Percentiles rank a stretch among this genome's conserved stretches.
Evolutionary conservation across 2,113 vertebrate genomes (phyloP).

Genomic region (Monopterus albus): DNA sequence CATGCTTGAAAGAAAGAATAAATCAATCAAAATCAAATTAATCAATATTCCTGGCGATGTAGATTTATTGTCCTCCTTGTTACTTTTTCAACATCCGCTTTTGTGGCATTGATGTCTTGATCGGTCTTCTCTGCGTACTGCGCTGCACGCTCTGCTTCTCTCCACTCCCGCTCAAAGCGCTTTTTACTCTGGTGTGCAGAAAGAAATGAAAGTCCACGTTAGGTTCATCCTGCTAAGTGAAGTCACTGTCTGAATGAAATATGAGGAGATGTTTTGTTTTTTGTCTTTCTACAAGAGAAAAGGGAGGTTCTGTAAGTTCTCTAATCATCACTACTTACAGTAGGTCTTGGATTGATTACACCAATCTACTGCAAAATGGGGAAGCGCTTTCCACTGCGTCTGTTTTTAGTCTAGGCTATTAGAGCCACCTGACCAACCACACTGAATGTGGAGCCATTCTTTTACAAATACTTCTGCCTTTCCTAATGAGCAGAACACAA

Average conservation of each 20-base stretch:
- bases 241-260: conserved; percentile 25
- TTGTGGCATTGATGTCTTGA: conserved; percentile 91
- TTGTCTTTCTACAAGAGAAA: neutral
- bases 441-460: neutral
- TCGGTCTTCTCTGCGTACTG: conserved; percentile 87
- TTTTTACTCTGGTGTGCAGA: conserved; percentile 85
- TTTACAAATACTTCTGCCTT: neutral
- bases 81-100: conserved; percentile 93
- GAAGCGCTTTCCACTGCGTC: conserved; percentile 19
- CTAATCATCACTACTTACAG: too few species aligned
- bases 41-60: too few species aligned
- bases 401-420: conserved; percentile 56
- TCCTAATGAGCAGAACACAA: neutral
- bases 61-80: neutral
- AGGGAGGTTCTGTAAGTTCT: conserved; percentile 3
- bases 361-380: conserved; percentile 16
- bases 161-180: conserved; percentile 91
- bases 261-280: conserved; percentile 28
- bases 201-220: conserved; percentile 7
- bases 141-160: conserved; percentile 88
- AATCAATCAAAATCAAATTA: too few species aligned
- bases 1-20: too few species aligned
- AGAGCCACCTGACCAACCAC: conserved; percentile 21
- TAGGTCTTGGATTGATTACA: conserved; percentile 6
- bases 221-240: neutral